Base-by-base conservation (phyloP, 2,888 invertebrate species). In the Patella pellucida region DNA sequence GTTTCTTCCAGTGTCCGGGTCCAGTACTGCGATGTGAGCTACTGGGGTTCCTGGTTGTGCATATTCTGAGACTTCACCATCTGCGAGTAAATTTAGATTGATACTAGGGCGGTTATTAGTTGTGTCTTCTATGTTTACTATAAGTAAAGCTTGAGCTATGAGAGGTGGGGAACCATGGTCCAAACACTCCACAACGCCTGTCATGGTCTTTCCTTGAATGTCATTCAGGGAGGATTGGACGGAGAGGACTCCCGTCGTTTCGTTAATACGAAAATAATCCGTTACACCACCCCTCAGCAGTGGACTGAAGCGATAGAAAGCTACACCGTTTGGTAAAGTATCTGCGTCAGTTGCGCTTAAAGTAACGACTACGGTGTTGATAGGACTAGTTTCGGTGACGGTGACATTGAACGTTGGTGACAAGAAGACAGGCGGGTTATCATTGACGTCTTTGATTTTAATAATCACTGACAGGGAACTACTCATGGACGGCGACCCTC, bases 51-150 rank as follows among this genome's bases (percentile, higher is more conserved):
- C 87, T 4, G 84, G 80, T 73, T 84, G 85, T 5, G 85, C 85
- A 68, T 84, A 82, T 72, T 87, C 87, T 0, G 86, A 82, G 27
- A 87, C 81, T 56, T 78, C 71, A 14, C 86, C 86, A 3, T 81
- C 79, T 19, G 84, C 84, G 56, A 87, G 78, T 50, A 86, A 81
- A 76, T 85, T 86, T 41, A 86, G 78, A 72, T 83, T 85, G 16
- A 87, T 85, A 27, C 95, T 93, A 0, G 98, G 97, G 9, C 97
- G 97, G 90, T 97, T 97, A 90, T 98, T 98, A 91, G 97, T 97
- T 91, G 97, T 97, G 77, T 92, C 92, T 86, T 96, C 96, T 14
- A 98, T 94, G 23, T 81, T 84, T 2, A 86, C 81, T 72, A 80
- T 82, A 12, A 88, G 84, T 12, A 79, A 81, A 14, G 85, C 83